Evolutionary conservation across 2,113 vertebrate genomes (phyloP).

Genomic region (Anguilla japonica): DNA sequence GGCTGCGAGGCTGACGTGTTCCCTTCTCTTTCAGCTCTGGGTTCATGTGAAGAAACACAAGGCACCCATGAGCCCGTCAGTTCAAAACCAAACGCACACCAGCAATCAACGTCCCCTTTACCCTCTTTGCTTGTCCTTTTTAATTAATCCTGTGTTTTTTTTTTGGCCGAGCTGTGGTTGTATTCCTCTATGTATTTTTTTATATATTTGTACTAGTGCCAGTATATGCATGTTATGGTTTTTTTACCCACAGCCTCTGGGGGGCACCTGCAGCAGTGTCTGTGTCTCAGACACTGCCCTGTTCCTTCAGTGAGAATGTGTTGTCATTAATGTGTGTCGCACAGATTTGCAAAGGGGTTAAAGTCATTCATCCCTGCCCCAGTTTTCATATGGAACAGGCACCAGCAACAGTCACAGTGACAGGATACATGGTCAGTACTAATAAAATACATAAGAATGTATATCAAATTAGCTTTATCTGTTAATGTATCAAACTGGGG

Average conservation of each 20-base stretch:
- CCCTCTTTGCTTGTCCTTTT: neutral
- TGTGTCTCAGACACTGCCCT: neutral
- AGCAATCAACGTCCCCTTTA: neutral
- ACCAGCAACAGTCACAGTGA: neutral
- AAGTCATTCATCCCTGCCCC: too few species aligned
- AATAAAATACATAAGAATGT: neutral
- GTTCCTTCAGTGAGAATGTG: neutral
- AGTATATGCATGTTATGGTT: neutral
- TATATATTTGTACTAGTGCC: neutral
- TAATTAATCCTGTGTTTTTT: neutral
- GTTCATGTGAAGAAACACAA: constrained; percentile 66
- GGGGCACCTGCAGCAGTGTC: neutral
- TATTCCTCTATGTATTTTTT: neutral
- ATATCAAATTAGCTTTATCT: neutral
- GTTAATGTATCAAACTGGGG: neutral
- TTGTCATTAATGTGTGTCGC: neutral
- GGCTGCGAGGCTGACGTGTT: neutral
- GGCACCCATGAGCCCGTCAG: constrained; percentile 17
- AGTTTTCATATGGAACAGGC: neutral
- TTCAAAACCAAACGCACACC: too few species aligned
- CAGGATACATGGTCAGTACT: neutral
- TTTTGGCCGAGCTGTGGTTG: neutral
- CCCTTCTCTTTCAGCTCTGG: constrained; percentile 59
- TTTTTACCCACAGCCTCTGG: neutral
- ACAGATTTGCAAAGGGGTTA: neutral